These are phyloP conservation scores for Philhelius pedissequus DNA, from an alignment of 2,888 invertebrate species.

Conservation along the genomic window DNA sequence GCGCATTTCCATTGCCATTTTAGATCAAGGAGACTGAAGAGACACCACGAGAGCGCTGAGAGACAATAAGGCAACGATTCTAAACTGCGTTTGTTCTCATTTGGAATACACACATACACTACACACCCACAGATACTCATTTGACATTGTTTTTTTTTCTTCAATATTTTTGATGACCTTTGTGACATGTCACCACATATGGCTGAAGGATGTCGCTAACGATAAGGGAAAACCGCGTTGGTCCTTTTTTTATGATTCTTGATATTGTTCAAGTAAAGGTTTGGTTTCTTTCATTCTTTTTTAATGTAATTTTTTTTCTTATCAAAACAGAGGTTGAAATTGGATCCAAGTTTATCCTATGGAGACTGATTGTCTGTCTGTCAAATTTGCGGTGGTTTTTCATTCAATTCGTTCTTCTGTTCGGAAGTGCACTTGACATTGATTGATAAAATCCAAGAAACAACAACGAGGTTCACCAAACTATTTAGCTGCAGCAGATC, in stretches of 20 bases:
- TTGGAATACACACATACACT: background rate
- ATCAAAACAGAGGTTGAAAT: slow-evolving; percentile 6
- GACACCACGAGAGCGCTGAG: background rate
- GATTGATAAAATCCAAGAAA: slow-evolving; percentile 48
- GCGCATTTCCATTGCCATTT: slow-evolving; percentile 5
- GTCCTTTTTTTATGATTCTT: slow-evolving; percentile 4
- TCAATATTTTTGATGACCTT: slow-evolving; percentile 36
- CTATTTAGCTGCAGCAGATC: background rate
- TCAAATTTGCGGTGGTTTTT: background rate
- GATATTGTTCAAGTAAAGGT: background rate
- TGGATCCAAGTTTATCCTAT: background rate
- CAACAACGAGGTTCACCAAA: background rate
- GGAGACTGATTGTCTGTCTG: slow-evolving; percentile 2
- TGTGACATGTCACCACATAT: too few relatives aligned
- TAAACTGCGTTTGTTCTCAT: slow-evolving; percentile 7
- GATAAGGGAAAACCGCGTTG: slow-evolving; percentile 22
- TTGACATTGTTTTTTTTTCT: slow-evolving; percentile 25
- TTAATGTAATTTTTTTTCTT: background rate
- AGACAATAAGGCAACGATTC: slow-evolving; percentile 26
- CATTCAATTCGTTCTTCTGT: background rate
- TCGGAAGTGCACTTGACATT: slow-evolving; percentile 48
- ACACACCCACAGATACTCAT: slow-evolving; percentile 1
- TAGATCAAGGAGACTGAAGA: slow-evolving; percentile 37
- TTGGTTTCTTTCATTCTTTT: background rate
- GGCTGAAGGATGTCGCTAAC: slow-evolving; percentile 14